Evolutionary conservation across 2,113 vertebrate genomes (phyloP).

Genomic region (Bambusicola thoracicus): DNA sequence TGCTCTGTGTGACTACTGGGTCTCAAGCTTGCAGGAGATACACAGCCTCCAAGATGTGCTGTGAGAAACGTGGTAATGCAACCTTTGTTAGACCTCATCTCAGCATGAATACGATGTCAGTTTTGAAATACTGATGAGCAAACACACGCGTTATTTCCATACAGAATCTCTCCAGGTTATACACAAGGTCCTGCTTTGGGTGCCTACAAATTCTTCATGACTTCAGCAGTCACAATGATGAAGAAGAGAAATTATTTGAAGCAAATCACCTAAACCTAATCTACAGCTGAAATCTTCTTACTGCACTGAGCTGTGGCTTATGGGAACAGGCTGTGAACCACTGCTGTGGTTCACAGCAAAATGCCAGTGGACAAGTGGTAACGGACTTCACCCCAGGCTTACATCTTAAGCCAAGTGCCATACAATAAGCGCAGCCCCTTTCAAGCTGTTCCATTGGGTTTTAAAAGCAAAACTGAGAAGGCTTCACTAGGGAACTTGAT

Average conservation of each 20-base stretch:
- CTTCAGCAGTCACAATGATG: not conserved
- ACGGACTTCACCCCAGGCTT: conserved; percentile 18
- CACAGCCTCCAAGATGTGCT: not conserved
- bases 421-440: conserved; percentile 22
- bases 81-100: not conserved
- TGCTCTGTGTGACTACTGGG: not conserved
- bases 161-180: not conserved
- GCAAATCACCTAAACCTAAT: not conserved
- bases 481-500: conserved; percentile 61
- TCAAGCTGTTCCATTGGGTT: conserved; percentile 34
- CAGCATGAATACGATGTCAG: accelerated
- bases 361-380: not conserved
- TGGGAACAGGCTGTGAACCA: not conserved
- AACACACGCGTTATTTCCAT: not conserved
- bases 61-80: not conserved
- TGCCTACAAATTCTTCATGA: not conserved
- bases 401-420: not conserved
- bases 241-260: not conserved
- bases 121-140: not conserved
- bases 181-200: not conserved
- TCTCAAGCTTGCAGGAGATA: not conserved
- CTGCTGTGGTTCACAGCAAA: not conserved
- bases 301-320: not conserved
- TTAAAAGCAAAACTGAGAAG: conserved; percentile 54
- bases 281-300: not conserved